Evolutionary conservation across 2,113 vertebrate species (phyloP).

Genomic region (Phalacrocorax brasilianus): DNA sequence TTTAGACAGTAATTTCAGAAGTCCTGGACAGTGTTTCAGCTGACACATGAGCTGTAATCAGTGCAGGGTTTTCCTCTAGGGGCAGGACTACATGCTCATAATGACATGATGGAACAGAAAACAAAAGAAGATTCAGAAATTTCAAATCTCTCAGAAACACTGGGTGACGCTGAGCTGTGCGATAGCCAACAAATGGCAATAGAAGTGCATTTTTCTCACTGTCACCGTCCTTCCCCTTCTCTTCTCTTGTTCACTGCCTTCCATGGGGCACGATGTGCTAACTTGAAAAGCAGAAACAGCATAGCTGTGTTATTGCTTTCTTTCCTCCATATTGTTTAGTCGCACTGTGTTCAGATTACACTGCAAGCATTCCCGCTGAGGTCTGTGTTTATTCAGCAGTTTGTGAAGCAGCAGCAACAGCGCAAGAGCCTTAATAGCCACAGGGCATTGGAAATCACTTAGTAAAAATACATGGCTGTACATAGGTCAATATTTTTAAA

Average conservation of each 20-base stretch:
- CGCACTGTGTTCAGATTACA: not conserved
- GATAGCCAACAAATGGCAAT: accelerated
- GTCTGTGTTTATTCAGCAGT: not conserved
- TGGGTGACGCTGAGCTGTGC: not conserved
- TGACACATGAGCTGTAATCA: not conserved
- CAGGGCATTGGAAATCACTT: not conserved
- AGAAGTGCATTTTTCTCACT: not conserved
- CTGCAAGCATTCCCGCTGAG: not conserved
- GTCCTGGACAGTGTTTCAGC: not conserved
- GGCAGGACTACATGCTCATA: not conserved
- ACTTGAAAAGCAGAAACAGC: not conserved
- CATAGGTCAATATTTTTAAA: not conserved
- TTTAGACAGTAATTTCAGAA: not conserved
- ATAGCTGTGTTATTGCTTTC: not conserved
- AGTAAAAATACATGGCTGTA: not conserved
- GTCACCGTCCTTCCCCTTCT: not conserved
- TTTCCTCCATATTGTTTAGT: not conserved
- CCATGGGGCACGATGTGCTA: accelerated
- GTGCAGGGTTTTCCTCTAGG: not conserved
- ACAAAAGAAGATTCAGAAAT: not conserved
- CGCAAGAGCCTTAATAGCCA: not conserved
- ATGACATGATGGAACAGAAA: not conserved
- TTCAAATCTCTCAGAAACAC: not conserved
- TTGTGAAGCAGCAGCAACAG: not conserved
- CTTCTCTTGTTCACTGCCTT: not conserved